Evolutionary conservation across 2,797 vertebrate genomes (phyloP).

Genomic region (Lagothrix lagotricha): DNA sequence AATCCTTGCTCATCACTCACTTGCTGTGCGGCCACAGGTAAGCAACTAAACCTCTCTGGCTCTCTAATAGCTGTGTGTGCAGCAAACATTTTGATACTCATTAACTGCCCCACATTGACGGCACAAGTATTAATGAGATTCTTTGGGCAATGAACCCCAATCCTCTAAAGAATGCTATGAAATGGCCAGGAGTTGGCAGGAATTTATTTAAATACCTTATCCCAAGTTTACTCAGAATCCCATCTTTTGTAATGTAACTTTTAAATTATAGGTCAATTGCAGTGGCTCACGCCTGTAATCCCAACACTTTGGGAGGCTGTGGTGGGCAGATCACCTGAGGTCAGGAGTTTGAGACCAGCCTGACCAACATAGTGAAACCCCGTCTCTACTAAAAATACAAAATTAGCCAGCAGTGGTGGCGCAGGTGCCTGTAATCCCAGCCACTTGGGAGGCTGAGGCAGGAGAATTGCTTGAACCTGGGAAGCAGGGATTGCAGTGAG

Average conservation of each 20-base stretch:
- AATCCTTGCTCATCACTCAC: background rate
- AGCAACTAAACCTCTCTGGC: slow-evolving; percentile 23
- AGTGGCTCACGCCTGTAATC: background rate
- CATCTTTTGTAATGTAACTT: background rate
- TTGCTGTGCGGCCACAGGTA: slow-evolving; percentile 18
- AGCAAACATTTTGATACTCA: background rate
- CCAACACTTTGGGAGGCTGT: background rate
- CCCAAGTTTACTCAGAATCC: background rate
- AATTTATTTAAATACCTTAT: background rate
- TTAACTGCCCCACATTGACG: background rate
- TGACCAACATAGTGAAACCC: background rate
- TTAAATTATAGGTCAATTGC: background rate
- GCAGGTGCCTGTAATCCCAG: background rate
- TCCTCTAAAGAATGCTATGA: background rate
- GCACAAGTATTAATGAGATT: slow-evolving; percentile 22
- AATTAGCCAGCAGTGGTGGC: background rate
- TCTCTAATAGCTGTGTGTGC: background rate
- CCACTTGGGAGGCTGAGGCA: background rate
- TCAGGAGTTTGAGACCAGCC: background rate
- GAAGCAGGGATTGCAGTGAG: background rate
- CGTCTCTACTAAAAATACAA: background rate
- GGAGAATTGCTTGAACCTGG: background rate
- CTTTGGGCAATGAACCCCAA: slow-evolving; percentile 5
- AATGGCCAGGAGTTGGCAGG: background rate
- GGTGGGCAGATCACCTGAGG: background rate